These are phyloP conservation scores for Gobionotothen gibberifrons DNA, from an alignment of 2,797 vertebrate genomes.

Conservation along the genomic window DNA sequence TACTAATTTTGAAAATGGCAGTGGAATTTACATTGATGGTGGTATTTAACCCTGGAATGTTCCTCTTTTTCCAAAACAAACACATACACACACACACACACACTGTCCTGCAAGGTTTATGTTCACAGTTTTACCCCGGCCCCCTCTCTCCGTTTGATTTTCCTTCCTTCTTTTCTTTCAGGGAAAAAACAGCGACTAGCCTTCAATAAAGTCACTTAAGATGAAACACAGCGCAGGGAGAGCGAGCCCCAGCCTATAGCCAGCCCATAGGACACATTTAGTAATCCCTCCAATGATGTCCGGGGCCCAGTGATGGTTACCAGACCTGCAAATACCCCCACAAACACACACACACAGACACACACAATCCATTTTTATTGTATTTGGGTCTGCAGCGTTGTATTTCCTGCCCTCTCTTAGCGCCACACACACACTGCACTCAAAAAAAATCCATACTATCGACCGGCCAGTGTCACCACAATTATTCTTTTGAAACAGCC, in stretches of 20 bases:
- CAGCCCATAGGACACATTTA: conserved; percentile 89
- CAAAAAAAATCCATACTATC: conserved; percentile 99
- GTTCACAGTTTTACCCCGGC: conserved; percentile 41
- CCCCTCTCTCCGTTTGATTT: no score
- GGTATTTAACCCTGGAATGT: conserved; percentile 6
- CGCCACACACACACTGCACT: conserved; percentile 98
- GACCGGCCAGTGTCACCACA: conserved; percentile 99
- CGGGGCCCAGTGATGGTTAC: conserved; percentile 89
- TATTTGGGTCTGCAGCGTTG: conserved; percentile 94
- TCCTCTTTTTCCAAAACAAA: not conserved
- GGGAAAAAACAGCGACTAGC: no score
- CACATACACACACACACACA: conserved; percentile 4
- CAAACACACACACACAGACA: conserved; percentile 69
- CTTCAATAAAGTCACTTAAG: no score
- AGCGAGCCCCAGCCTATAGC: conserved; percentile 56
- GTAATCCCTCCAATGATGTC: conserved; percentile 95
- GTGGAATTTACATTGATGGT: conserved; percentile 3
- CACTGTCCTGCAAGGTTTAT: conserved; percentile 28
- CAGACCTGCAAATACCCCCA: conserved; percentile 91
- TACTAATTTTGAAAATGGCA: not conserved
- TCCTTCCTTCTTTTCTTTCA: no score
- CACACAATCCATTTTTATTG: conserved; percentile 97
- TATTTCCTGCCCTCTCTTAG: conserved; percentile 97
- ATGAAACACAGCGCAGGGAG: no score
- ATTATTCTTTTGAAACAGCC: conserved; percentile 99